Percentiles rank a stretch among this genome's conserved stretches.
phyloP scores from a whole-genome alignment of 2,113 vertebrate species.

The Plestiodon gilberti region DNA sequence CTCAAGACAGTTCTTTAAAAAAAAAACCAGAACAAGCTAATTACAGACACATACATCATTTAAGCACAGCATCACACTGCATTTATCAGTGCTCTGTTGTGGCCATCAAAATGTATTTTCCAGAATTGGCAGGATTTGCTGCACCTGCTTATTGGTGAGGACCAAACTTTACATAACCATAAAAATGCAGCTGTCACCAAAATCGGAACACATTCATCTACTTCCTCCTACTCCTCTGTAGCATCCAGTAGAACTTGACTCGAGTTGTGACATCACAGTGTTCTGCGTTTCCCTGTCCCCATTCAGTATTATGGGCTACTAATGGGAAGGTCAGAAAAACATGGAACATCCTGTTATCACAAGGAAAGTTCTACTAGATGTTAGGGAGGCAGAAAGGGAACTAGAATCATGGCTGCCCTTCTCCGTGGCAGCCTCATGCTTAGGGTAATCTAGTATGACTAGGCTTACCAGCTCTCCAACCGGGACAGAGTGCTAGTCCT shows the following conservation, averaged over 20 bases:
- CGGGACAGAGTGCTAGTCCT: too few relatives aligned
- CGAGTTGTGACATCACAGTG: background rate
- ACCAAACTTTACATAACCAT: background rate
- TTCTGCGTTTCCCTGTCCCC: background rate
- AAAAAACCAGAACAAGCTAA: background rate
- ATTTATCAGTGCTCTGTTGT: background rate
- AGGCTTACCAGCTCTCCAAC: too few relatives aligned
- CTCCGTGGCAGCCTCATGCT: background rate
- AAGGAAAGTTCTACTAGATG: background rate
- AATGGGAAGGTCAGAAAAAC: background rate
- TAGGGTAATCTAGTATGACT: background rate
- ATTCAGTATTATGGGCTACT: background rate
- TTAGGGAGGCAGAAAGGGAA: background rate
- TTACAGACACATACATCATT: background rate
- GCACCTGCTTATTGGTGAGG: background rate
- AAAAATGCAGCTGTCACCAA: background rate
- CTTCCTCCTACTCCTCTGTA: too few relatives aligned
- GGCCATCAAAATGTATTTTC: background rate
- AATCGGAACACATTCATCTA: background rate
- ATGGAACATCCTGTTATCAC: background rate
- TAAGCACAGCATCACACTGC: background rate
- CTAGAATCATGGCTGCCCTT: background rate
- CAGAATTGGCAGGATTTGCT: background rate
- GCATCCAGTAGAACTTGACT: too few relatives aligned
- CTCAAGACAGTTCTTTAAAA: background rate